Conservation (phyloP, 2,797 vertebrate species). For the Gambelia wislizenii region DNA sequence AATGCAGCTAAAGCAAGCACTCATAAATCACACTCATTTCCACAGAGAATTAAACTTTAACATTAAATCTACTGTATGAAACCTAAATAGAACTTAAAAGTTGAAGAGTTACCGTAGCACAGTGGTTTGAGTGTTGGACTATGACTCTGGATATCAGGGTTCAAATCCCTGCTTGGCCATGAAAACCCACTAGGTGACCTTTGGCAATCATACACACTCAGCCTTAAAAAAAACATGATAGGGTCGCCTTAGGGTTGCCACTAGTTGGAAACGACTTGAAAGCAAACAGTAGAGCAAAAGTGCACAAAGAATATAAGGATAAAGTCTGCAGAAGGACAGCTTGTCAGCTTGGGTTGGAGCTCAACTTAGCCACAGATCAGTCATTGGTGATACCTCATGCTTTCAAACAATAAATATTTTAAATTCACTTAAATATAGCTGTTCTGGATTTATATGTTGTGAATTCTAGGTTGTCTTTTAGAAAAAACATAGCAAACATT, state of each 20-base stretch:
- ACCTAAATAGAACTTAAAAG: not conserved
- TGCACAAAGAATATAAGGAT: not conserved
- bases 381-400: not conserved
- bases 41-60: not conserved
- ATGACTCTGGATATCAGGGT: too few species aligned
- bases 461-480: not conserved
- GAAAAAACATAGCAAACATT: not conserved
- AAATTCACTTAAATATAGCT: fast-evolving
- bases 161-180: too few species aligned
- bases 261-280: too few species aligned
- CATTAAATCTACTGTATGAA: not conserved
- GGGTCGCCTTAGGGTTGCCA: too few species aligned
- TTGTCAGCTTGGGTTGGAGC: not conserved
- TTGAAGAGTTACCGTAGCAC: too few species aligned
- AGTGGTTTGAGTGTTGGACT: too few species aligned
- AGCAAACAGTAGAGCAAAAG: not conserved
- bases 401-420: not conserved
- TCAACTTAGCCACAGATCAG: too few species aligned
- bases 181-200: too few species aligned
- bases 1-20: not conserved
- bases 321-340: not conserved
- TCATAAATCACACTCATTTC: not conserved
- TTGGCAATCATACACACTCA: too few species aligned
- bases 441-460: not conserved
- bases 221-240: too few species aligned